A percentile compares a stretch with the other conserved stretches of the same genome.
phyloP scores from a whole-genome alignment of 2,113 vertebrate genomes.

The Xyliphius kryptos region DNA sequence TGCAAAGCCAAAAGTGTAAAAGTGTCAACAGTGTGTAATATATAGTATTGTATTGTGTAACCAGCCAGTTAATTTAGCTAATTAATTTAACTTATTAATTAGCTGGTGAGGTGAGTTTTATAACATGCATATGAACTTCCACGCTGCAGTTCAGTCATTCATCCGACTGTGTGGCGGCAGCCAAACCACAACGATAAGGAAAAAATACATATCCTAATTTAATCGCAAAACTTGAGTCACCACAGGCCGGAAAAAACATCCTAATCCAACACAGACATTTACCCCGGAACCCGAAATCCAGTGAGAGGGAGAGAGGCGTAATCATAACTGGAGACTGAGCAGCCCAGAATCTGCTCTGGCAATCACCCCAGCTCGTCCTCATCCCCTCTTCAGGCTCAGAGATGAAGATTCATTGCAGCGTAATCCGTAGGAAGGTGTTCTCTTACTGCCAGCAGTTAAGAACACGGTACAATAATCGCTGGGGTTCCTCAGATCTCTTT shows the following conservation, averaged over 20 bases:
- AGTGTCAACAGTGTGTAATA: no score
- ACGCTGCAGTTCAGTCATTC: not conserved
- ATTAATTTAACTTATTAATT: no score
- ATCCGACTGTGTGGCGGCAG: not conserved
- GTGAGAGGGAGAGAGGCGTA: slow-evolving; percentile 21
- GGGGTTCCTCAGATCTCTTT: not conserved
- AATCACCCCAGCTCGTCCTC: slow-evolving; percentile 21
- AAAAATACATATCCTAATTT: not conserved
- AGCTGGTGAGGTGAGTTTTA: no score
- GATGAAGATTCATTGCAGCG: slow-evolving; percentile 38
- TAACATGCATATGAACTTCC: no score
- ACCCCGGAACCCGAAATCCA: slow-evolving; percentile 8
- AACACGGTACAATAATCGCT: slow-evolving; percentile 17
- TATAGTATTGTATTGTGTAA: no score
- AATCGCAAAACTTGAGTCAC: slow-evolving; percentile 4
- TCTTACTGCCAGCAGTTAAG: slow-evolving; percentile 8
- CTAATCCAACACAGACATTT: slow-evolving; percentile 4
- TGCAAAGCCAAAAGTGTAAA: no score
- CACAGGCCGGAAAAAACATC: slow-evolving; percentile 2
- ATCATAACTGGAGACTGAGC: slow-evolving; percentile 35
- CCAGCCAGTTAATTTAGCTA: no score
- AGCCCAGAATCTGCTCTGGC: slow-evolving; percentile 22
- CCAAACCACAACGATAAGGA: not conserved
- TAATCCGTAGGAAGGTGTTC: slow-evolving; percentile 21
- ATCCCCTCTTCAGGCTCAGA: slow-evolving; percentile 32